These are phyloP conservation scores for Clepsis dumicolana DNA, from an alignment of 2,888 invertebrate species.

Conservation along the genomic window DNA sequence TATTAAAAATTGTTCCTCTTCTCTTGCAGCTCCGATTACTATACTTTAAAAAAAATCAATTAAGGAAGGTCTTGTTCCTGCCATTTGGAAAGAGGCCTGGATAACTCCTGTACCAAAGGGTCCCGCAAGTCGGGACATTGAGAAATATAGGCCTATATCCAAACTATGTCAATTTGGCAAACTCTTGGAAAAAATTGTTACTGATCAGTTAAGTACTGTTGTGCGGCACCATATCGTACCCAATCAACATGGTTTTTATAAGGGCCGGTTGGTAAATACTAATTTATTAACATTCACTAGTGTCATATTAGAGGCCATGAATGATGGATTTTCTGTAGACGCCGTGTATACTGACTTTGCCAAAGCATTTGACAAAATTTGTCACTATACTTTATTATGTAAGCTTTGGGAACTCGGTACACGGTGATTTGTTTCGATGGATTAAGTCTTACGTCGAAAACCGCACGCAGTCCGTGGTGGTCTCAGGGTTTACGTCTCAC, in stretches of 20 bases:
- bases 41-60: background rate
- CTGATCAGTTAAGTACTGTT: too few species aligned
- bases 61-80: background rate
- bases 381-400: background rate
- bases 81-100: background rate
- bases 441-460: background rate
- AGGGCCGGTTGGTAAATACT: background rate
- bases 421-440: constrained; percentile 9
- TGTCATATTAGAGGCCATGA: too few species aligned
- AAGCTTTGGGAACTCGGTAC: constrained; percentile 2
- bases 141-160: too few species aligned
- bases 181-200: too few species aligned
- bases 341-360: constrained; percentile 6
- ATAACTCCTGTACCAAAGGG: too few species aligned
- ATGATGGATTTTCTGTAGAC: constrained; percentile 3
- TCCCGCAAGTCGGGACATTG: too few species aligned
- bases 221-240: too few species aligned
- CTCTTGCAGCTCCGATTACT: background rate
- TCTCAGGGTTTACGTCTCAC: background rate
- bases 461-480: background rate
- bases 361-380: constrained; percentile 4
- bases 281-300: background rate
- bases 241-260: constrained; percentile 4
- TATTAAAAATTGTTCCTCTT: background rate
- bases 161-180: too few species aligned